Evolutionary conservation across 2,888 invertebrate genomes (phyloP).

Genomic region (Drosophila pseudotakahashii): DNA sequence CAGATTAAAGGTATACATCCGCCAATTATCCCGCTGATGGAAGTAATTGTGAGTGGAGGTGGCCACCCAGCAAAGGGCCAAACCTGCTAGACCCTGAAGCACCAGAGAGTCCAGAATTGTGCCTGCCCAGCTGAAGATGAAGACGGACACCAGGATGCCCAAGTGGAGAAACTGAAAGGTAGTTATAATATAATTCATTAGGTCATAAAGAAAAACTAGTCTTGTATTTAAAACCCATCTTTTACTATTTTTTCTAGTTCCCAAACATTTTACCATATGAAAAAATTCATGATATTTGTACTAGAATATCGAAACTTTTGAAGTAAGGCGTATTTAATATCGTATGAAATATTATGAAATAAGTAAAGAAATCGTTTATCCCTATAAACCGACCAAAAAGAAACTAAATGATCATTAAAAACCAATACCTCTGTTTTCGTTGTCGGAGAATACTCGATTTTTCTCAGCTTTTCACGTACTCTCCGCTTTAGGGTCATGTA

Average conservation of each 20-base stretch:
- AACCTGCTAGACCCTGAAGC: conserved; percentile 85
- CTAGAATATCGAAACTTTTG: too few relatives aligned
- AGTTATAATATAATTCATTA: not conserved
- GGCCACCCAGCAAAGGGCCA: conserved; percentile 86
- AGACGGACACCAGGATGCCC: conserved; percentile 48
- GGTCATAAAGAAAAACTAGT: not conserved
- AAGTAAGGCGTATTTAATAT: too few relatives aligned
- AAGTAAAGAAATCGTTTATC: too few relatives aligned
- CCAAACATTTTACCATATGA: too few relatives aligned
- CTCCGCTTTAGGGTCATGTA: conserved; percentile 88
- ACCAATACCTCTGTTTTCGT: conserved; percentile 67
- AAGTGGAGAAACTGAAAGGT: conserved; percentile 66
- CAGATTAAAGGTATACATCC: conserved; percentile 91
- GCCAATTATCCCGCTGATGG: conserved; percentile 90
- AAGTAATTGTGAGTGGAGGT: conserved; percentile 90
- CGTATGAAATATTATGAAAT: too few relatives aligned
- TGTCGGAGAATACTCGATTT: conserved; percentile 84
- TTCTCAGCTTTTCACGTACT: conserved; percentile 85
- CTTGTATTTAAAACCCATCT: not conserved
- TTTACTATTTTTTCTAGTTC: not conserved
- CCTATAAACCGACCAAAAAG: too few relatives aligned
- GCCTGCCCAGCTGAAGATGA: conserved; percentile 77
- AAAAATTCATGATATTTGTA: too few relatives aligned
- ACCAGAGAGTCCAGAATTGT: conserved; percentile 72
- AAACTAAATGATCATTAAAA: too few relatives aligned